phyloP scores from a whole-genome alignment of 1,140 invertebrate genomes.

The Zaprionus gabonicus region DNA sequence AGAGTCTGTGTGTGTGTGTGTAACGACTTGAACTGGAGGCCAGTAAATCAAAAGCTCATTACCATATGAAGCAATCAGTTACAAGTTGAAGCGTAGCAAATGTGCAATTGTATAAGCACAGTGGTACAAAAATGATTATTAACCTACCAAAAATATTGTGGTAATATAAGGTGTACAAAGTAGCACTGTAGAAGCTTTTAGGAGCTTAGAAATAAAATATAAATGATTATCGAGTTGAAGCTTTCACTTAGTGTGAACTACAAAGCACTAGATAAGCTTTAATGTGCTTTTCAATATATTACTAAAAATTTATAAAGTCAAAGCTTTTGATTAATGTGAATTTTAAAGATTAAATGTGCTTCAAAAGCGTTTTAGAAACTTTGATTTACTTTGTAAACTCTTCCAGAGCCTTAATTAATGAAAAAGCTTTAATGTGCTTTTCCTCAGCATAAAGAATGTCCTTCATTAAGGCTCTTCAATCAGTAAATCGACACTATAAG shows the following conservation, averaged over 20 bases:
- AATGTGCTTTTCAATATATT: neutral
- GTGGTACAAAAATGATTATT: neutral
- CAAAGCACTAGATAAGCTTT: neutral
- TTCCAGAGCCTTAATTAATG: neutral
- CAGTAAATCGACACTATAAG: neutral
- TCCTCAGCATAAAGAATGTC: neutral
- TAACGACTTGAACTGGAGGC: slow-evolving; percentile 7
- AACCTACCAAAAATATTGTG: neutral
- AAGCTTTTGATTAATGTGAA: too few species aligned
- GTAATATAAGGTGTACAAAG: too few species aligned
- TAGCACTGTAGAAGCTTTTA: too few species aligned
- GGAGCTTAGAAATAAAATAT: too few species aligned
- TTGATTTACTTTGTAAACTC: too few species aligned
- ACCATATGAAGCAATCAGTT: slow-evolving; percentile 71
- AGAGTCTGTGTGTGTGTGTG: neutral
- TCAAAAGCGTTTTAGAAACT: too few species aligned
- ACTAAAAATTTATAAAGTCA: too few species aligned
- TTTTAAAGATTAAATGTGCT: too few species aligned
- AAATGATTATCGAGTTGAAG: too few species aligned
- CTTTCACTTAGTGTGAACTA: too few species aligned
- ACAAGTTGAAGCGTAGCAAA: slow-evolving; percentile 8
- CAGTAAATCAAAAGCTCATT: slow-evolving; percentile 69
- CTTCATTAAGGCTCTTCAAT: neutral
- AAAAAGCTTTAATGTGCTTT: neutral
- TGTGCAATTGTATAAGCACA: slow-evolving; percentile 16